Evolutionary conservation across 2,797 vertebrate species (phyloP).

Genomic region (Carcharodon carcharias): DNA sequence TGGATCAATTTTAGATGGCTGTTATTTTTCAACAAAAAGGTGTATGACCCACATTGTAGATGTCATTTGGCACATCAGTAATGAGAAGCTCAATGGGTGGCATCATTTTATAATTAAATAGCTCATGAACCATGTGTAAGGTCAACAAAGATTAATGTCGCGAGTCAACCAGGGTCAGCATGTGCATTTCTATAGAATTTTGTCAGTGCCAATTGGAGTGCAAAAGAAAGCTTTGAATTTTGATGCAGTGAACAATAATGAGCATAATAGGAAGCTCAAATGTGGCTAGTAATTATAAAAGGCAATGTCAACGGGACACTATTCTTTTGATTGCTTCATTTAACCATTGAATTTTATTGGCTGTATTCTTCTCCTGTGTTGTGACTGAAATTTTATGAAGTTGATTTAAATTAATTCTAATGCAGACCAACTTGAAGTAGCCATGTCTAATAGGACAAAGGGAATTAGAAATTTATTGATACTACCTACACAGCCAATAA

Average conservation of each 20-base stretch:
- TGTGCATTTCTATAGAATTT: slow-evolving; percentile 42
- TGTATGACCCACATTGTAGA: slow-evolving; percentile 39
- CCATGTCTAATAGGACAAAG: not conserved
- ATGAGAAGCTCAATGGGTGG: slow-evolving; percentile 42
- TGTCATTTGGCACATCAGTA: slow-evolving; percentile 40
- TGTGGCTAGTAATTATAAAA: not conserved
- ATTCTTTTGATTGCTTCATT: slow-evolving; percentile 5
- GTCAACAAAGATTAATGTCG: slow-evolving; percentile 41
- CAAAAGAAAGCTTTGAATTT: slow-evolving; percentile 15
- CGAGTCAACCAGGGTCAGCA: slow-evolving; percentile 41
- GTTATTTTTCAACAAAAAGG: slow-evolving; percentile 18
- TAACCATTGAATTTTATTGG: not conserved
- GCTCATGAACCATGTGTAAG: slow-evolving; percentile 40
- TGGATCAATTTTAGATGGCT: slow-evolving; percentile 8
- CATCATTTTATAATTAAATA: slow-evolving; percentile 43
- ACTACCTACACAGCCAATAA: not conserved
- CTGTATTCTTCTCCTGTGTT: not conserved
- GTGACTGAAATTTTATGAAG: not conserved
- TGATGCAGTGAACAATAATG: not conserved
- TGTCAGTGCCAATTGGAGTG: slow-evolving; percentile 24
- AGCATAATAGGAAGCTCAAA: slow-evolving; percentile 14
- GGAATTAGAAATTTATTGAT: not conserved
- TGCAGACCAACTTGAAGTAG: not conserved
- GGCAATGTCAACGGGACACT: not conserved
- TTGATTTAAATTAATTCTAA: not conserved